Percentiles rank a stretch among this genome's conserved stretches.
Conservation (phyloP, 2,113 vertebrate genomes). For the Scolopax mira region DNA sequence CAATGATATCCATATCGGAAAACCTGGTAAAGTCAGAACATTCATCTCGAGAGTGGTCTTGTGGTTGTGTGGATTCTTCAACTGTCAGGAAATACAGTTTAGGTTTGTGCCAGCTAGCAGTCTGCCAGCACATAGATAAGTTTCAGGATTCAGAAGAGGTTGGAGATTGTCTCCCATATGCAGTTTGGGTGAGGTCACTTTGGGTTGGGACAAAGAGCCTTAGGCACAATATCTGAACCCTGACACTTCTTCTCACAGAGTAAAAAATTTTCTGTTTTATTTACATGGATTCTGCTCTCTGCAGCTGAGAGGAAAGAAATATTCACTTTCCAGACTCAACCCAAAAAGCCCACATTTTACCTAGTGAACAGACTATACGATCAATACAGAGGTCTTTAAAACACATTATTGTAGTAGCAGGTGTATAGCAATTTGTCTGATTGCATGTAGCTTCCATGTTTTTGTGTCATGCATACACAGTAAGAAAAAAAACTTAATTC, state of each 20-base stretch:
- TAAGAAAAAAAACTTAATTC: background rate
- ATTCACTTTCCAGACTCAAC: background rate
- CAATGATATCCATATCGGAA: background rate
- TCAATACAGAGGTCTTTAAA: background rate
- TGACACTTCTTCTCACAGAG: background rate
- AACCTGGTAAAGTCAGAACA: background rate
- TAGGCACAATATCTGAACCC: background rate
- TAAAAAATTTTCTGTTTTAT: background rate
- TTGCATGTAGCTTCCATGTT: background rate
- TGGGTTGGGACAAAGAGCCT: background rate
- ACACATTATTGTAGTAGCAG: background rate
- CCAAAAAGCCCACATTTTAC: background rate
- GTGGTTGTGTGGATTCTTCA: background rate
- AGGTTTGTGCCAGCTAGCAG: background rate
- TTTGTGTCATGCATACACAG: background rate
- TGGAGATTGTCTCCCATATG: background rate
- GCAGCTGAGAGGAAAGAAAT: background rate
- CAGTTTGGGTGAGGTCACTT: background rate
- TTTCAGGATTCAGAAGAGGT: background rate
- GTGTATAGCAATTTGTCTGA: background rate
- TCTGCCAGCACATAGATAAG: background rate
- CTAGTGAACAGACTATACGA: background rate
- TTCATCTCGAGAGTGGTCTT: rapidly evolving
- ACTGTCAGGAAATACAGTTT: background rate
- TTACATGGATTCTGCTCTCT: background rate